phyloP scores from a whole-genome alignment of 2,113 vertebrate species.

The Asarcornis scutulata region DNA sequence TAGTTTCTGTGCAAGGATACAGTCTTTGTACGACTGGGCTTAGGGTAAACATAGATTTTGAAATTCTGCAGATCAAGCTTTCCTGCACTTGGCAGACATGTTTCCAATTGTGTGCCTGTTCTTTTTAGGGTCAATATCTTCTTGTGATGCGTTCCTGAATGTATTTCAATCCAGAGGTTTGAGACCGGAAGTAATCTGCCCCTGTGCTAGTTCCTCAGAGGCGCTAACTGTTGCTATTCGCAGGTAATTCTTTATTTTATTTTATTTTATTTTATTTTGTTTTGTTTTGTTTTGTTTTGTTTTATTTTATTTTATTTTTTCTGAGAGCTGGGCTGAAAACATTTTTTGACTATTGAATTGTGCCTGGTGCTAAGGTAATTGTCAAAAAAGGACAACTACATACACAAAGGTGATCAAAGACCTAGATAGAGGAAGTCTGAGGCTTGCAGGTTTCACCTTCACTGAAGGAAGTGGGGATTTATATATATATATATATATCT shows the following conservation, averaged over 20 bases:
- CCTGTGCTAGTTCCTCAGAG: conserved; percentile 92
- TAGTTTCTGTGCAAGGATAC: neutral
- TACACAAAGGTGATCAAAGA: neutral
- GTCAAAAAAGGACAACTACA: neutral
- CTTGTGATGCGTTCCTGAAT: conserved; percentile 96
- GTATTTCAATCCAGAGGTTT: conserved; percentile 94
- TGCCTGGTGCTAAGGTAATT: neutral
- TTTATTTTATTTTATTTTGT: too few species aligned
- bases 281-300: too few species aligned
- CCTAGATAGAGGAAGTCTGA: neutral
- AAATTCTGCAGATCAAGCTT: neutral
- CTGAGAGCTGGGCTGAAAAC: neutral
- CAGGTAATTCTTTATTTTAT: conserved; percentile 76
- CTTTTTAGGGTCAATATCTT: conserved; percentile 93
- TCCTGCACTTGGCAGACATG: neutral
- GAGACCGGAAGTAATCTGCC: conserved; percentile 94
- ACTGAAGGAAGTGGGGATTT: neutral
- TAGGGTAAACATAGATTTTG: neutral
- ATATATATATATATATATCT: too few species aligned
- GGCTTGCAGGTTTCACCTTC: neutral
- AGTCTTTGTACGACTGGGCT: neutral
- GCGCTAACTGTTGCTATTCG: conserved; percentile 93
- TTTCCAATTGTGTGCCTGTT: neutral
- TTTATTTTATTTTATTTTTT: neutral
- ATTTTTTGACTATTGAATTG: neutral